Base-by-base conservation (phyloP, 2,113 vertebrate genomes). In the Neoarius graeffei region DNA sequence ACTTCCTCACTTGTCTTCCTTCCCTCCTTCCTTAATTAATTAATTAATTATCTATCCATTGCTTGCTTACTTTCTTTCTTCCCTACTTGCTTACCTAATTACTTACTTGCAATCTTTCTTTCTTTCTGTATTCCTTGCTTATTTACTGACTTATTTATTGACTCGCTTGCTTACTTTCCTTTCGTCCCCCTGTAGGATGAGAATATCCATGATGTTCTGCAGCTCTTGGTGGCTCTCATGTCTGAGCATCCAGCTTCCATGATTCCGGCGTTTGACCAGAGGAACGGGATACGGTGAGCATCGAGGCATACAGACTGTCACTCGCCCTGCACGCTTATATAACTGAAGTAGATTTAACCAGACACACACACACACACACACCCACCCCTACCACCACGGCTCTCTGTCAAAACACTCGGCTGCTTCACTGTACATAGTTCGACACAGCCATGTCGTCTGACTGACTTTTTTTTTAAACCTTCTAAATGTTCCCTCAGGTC, bases 191-290 rank as follows among this genome's bases (percentile, higher is more conserved):
- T 79, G 14, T 93, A 99, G 98, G 98, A 99, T 95, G 98, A 99
- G 95, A 99, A 99, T 91, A 99, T 99, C 92, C 98, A 99, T 87
- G 98, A 99, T 91, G 98, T 99, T 77, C 96, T 99, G 87, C 98
- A 99, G 94, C 94, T 99, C 90, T 91, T 99, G 62, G 98, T 99
- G 92, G 98, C 98, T 89, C 96, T 99, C 25, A 99, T 99, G 98
- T 99, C 98, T 5, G 98, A 99, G 90, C 98, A 99, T 84, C 98
- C 98, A 27, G 98, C 98, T 11, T 99, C 98, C 88, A 99, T 99
- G 98, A 99, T 99, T 92, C 98, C 98, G 71, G 98, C 98, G 9
- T 99, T 99, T 92, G 98, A 99, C 94, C 98, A 99, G 94, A 97
- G 98, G 90, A 99, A 99, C 85, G 98, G 98, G 90, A 99, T 99